Base-by-base conservation (phyloP, 2,113 vertebrate species). In the Eonycteris spelaea region DNA sequence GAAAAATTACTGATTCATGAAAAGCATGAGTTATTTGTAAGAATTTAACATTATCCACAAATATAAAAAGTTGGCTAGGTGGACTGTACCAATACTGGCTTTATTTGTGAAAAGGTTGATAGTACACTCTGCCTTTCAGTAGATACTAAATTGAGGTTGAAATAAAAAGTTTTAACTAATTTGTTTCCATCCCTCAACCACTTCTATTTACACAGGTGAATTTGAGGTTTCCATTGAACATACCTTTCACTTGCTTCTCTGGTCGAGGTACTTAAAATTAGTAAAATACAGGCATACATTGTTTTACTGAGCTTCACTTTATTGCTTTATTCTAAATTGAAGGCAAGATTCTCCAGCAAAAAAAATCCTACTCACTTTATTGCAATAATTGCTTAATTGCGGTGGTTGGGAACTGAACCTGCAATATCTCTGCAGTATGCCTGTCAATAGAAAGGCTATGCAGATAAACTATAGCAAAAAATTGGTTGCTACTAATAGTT, bases 31-130 rank as follows among this genome's bases (percentile, higher is more conserved):
- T 93, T 93, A 53, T 87, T 96, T 82, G 38, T 79, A 91, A 92
- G 30, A 96, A 85, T 95, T 94, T 95, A 87, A 86, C 28, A 77
- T 93, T 90, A 86, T 74, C n/a, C 43, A 91, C 40, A 85, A 30
- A 53, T 71, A 95, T 63, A 53, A 55, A 68, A 24, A 35, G n/a
- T 92, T 70, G 5, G 16, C 59, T 30, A 51, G 43, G 26, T 61
- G 22, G 22, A 48, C 30, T 5, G 10, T 82, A 95, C 89, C 74
- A 83, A 55, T 85, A 45, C 43, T 91, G 26, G 48, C 57, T 30
- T 86, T 86, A 53, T 86, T 91, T 94, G 59, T 65, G 24, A 45
- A 75, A 75, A 90, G 28, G 18, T 84, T 84, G 74, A 33, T 78
- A 55, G 67, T 82, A 30, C 38, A 89, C 30, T n/a, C 67, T 45